Base-by-base conservation (phyloP, 2,797 vertebrate genomes). In the Enteromius afrohamiltoni region DNA sequence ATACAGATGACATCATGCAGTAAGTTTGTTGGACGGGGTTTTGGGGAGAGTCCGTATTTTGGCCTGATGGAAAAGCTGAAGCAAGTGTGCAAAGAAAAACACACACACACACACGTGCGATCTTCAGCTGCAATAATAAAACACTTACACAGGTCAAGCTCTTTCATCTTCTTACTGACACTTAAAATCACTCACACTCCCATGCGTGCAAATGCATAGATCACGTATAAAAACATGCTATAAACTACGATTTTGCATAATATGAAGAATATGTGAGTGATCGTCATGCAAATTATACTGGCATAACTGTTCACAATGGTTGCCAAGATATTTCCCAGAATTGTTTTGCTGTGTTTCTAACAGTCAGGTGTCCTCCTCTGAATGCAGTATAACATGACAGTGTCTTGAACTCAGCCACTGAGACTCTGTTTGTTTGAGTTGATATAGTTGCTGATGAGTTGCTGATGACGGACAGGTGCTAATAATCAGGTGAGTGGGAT, bases 1-100 rank as follows among this genome's bases (percentile, higher is more conserved):
- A 83, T 64, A 86, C 29, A 47, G 80, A 89, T 93, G 89, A 93
- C 91, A 91, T 94, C 93, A 93, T 91, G 79, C 68, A 29, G 34
- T 86, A 87, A 47, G 81, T 89, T 82, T 80, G 74, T 71, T 85
- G 85, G 85, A 84, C 77, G 6, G 69, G 64, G 71, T 81, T 83
- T 77, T 82, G 76, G 67, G 78, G 77, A 86, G 86, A 86, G 85
- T 83, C 83, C 70, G 65, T 69, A 73, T 26, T 79, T 65, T 65
- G 40, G 62, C 37, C 75, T 85, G 53, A 85, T 81, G 85, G 87
- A 88, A 88, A 87, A 85, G 81, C 87, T 84, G 82, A 87, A 79
- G 34, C 75, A 83, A 76, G 71, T 73, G 62, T 84, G 74, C 26
- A n/a, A 88, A 85, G 83, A 81, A 79, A 45, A 84, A 53, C 34